A percentile compares a stretch with the other conserved stretches of the same genome.
Evolutionary conservation across 1,140 invertebrate genomes (phyloP).

Genomic region (Caenorhabditis latens): DNA sequence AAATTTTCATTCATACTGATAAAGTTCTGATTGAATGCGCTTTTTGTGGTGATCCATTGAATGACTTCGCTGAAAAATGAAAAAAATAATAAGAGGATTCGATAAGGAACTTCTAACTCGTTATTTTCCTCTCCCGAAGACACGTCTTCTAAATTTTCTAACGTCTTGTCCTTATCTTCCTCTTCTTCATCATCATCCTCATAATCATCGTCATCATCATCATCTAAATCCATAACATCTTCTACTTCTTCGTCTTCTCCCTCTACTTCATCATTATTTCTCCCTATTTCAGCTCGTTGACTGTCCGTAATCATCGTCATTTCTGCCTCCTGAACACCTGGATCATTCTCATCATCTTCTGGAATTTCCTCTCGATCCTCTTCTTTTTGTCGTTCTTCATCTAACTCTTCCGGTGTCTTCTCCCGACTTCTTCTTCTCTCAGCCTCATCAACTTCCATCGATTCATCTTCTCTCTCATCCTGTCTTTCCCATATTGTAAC

Average conservation of each 20-base stretch:
- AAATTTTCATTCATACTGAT: neutral
- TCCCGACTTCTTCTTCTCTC: neutral
- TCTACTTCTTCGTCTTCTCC: slow-evolving; percentile 17
- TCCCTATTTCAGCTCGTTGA: neutral
- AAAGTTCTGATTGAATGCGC: slow-evolving; percentile 9
- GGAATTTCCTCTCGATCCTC: slow-evolving; percentile 8
- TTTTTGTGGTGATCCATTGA: slow-evolving; percentile 48
- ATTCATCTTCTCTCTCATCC: neutral
- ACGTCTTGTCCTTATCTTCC: neutral
- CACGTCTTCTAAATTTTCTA: slow-evolving; percentile 38
- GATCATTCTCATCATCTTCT: slow-evolving; percentile 54
- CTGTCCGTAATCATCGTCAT: slow-evolving; percentile 43
- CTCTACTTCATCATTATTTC: neutral
- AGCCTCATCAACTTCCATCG: neutral
- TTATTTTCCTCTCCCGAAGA: slow-evolving; percentile 22
- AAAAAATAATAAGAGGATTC: neutral
- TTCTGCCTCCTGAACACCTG: slow-evolving; percentile 7
- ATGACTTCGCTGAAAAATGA: neutral
- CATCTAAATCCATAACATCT: slow-evolving; percentile 14
- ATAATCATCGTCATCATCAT: neutral
- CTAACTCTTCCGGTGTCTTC: slow-evolving; percentile 32
- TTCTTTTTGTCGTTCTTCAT: slow-evolving; percentile 27
- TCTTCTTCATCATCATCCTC: slow-evolving; percentile 9
- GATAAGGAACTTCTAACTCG: neutral
- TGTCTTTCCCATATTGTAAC: slow-evolving; percentile 22